Evolutionary conservation across 2,888 invertebrate species (phyloP), one percentile per base, ranked within the genome.

Genomic region (Corythucha ciliata): DNA sequence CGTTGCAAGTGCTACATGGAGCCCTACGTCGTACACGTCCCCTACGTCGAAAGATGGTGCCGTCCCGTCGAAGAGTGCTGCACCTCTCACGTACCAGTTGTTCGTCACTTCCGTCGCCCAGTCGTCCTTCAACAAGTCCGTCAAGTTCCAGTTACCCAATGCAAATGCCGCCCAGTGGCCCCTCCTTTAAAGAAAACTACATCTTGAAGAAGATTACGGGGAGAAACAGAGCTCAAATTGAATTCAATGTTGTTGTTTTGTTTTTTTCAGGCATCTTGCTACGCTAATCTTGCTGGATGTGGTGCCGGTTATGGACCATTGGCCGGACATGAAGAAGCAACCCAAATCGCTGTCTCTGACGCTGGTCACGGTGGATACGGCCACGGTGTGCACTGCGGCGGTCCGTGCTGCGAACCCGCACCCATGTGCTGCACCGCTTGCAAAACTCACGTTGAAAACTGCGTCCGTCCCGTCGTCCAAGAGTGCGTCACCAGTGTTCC

Each of bases 91-190:
- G 29, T 29, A 8, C 29, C 29, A 29, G 29, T 29, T 12, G 29
- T 29, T 12, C 29, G 29, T 29, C 8, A 29, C 29, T 12, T 10
- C 29, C 10, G 8, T 29, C n/a, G 8, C 29, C 8, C 29, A 8
- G 33, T 50, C 5, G 49, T 51, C 20, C 26, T 39, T 39, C 36
- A 50, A 21, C n/a, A 21, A 24, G 32, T 52, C 46, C 32, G 40
- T 7, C 36, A 36, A 12, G 54, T 54, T 26, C 54, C 54, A 21
- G 50, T 54, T 21, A 18, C 32, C 18, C 41, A 54, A 20, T n/a
- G n/a, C n/a, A n/a, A n/a, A n/a, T n/a, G n/a, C n/a, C n/a, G n/a
- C n/a, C n/a, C n/a, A n/a, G n/a, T n/a, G n/a, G n/a, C n/a, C n/a
- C n/a, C n/a, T n/a, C n/a, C n/a, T n/a, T n/a, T n/a, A n/a, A n/a